phyloP scores from a whole-genome alignment of 2,888 invertebrate genomes.

The Apamea monoglypha region DNA sequence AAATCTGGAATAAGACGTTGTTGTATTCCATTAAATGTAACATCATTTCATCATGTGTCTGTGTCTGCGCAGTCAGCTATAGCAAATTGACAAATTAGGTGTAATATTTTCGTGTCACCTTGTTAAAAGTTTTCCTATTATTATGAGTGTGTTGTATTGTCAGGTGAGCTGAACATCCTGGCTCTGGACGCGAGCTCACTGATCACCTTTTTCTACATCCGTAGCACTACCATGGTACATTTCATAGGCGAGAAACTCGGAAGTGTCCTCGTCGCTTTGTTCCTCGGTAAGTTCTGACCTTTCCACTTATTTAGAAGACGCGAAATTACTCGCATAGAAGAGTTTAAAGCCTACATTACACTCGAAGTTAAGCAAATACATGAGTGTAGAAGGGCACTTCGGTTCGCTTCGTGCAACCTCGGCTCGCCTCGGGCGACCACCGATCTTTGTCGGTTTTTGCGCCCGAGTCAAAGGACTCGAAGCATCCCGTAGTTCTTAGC shows the following conservation, averaged over 20 bases:
- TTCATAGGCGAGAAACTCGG: conserved; percentile 84
- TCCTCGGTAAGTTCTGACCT: conserved; percentile 70
- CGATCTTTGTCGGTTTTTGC: too few relatives aligned
- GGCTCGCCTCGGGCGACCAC: not conserved
- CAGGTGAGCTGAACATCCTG: conserved; percentile 79
- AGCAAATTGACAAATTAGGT: not conserved
- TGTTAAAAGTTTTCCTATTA: not conserved
- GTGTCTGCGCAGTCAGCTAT: not conserved
- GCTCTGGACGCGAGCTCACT: conserved; percentile 85
- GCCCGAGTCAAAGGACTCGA: too few relatives aligned
- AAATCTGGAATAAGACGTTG: too few relatives aligned
- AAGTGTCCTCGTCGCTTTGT: conserved; percentile 75
- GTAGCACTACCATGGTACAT: conserved; percentile 80
- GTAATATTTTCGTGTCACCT: not conserved
- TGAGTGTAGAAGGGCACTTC: not conserved
- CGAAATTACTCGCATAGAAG: not conserved
- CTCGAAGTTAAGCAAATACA: not conserved
- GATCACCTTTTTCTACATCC: conserved; percentile 83
- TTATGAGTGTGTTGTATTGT: not conserved
- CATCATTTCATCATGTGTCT: too few relatives aligned
- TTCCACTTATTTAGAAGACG: not conserved
- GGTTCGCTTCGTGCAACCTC: not conserved
- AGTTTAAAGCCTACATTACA: not conserved
- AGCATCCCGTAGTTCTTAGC: too few relatives aligned
- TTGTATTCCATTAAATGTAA: too few relatives aligned